Percentiles rank a stretch among this genome's conserved stretches.
phyloP scores from a whole-genome alignment of 2,797 vertebrate species.

The Tauraco hartlaubi region DNA sequence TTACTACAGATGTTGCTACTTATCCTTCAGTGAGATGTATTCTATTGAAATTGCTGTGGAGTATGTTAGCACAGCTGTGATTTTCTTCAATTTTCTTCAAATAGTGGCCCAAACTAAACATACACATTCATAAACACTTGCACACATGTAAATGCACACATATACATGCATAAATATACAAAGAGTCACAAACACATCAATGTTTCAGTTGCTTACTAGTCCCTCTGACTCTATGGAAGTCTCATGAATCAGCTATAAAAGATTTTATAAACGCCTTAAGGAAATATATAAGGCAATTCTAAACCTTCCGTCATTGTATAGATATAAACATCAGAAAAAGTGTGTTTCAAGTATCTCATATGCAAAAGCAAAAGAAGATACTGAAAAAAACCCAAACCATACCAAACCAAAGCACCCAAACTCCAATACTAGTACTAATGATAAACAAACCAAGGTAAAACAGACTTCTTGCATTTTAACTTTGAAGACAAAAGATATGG shows the following conservation, averaged over 20 bases:
- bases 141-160: not conserved
- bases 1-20: constrained; percentile 21
- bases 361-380: not conserved
- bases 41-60: not conserved
- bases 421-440: not conserved
- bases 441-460: not conserved
- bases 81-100: not conserved
- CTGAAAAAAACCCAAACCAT: not conserved
- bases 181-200: not conserved
- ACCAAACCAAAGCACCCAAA: not conserved
- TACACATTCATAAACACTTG: not conserved
- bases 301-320: not conserved
- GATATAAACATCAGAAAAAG: not conserved
- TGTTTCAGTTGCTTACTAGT: not conserved
- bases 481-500: not conserved
- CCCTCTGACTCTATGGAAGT: not conserved
- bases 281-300: not conserved
- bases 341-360: not conserved
- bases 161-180: not conserved
- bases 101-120: not conserved
- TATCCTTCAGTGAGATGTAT: not conserved
- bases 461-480: not conserved
- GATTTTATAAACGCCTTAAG: not conserved
- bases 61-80: not conserved
- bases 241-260: not conserved